phyloP scores from a whole-genome alignment of 2,888 invertebrate genomes.

The Mesorhabditis belari region DNA sequence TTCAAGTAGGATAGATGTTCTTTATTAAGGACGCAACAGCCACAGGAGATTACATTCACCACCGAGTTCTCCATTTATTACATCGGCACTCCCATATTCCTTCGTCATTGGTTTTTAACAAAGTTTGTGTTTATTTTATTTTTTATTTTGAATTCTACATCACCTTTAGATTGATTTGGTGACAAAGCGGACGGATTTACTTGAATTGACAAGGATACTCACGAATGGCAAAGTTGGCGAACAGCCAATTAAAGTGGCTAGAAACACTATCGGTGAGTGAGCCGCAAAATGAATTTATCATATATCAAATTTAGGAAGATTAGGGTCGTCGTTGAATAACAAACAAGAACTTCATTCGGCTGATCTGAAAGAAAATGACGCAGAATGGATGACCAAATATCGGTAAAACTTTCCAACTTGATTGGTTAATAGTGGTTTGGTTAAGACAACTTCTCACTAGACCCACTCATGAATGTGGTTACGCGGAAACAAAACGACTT shows the following conservation, averaged over 20 bases:
- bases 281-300: not conserved
- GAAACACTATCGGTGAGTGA: conserved; percentile 5
- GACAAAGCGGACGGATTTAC: conserved; percentile 64
- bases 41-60: conserved; percentile 48
- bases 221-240: conserved; percentile 61
- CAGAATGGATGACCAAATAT: conserved; percentile 37
- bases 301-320: conserved; percentile 13
- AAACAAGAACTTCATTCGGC: conserved; percentile 16
- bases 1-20: not conserved
- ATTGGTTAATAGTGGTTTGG: not conserved
- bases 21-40: conserved; percentile 38
- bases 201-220: conserved; percentile 67
- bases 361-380: conserved; percentile 19
- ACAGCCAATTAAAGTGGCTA: conserved; percentile 16
- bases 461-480: conserved; percentile 39
- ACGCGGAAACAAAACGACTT: conserved; percentile 33
- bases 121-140: conserved; percentile 55
- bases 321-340: conserved; percentile 10
- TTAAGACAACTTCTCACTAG: conserved; percentile 35
- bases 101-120: conserved; percentile 78
- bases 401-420: conserved; percentile 15
- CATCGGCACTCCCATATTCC: conserved; percentile 50
- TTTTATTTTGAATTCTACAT: not conserved
- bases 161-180: conserved; percentile 63
- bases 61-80: conserved; percentile 46